phyloP scores from a whole-genome alignment of 2,797 vertebrate genomes.

The Etheostoma nigrum region DNA sequence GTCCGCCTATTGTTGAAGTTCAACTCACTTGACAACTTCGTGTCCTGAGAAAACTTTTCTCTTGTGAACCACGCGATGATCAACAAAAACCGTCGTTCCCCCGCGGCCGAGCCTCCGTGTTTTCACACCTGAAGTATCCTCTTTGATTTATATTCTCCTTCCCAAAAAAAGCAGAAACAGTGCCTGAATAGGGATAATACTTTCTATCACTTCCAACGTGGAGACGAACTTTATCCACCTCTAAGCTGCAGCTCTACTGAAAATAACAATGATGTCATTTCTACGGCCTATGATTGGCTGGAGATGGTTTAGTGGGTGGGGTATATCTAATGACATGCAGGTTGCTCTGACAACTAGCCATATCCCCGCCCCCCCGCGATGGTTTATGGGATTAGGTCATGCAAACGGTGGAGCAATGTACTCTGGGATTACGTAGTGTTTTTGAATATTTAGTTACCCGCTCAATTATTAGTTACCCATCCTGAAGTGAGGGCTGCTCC shows the following conservation, averaged over 20 bases:
- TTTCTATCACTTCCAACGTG: constrained; percentile 93
- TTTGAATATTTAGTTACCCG: constrained; percentile 92
- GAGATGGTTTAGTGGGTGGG: constrained; percentile 77
- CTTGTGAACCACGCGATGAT: constrained; percentile 26
- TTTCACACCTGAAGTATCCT: constrained; percentile 22
- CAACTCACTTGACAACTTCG: constrained; percentile 81
- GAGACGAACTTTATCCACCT: constrained; percentile 95
- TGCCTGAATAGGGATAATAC: constrained; percentile 70
- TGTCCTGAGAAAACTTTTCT: constrained; percentile 81
- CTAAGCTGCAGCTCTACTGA: constrained; percentile 91
- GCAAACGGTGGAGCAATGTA: constrained; percentile 90
- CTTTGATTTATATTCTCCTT: constrained; percentile 20
- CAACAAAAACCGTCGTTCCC: constrained; percentile 27
- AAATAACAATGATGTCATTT: constrained; percentile 99
- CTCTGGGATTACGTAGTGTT: constrained; percentile 97
- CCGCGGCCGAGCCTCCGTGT: constrained; percentile 30
- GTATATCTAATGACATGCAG: constrained; percentile 78
- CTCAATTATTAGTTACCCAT: constrained; percentile 73
- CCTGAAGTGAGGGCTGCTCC: constrained; percentile 8
- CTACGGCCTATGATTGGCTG: constrained; percentile 88
- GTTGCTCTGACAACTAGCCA: constrained; percentile 90
- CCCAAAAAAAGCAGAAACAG: constrained; percentile 42
- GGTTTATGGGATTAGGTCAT: constrained; percentile 98
- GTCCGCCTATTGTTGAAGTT: constrained; percentile 78
- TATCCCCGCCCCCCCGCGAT: constrained; percentile 88